phyloP scores from a whole-genome alignment of 2,797 vertebrate genomes.

The Holocentrus rufus region DNA sequence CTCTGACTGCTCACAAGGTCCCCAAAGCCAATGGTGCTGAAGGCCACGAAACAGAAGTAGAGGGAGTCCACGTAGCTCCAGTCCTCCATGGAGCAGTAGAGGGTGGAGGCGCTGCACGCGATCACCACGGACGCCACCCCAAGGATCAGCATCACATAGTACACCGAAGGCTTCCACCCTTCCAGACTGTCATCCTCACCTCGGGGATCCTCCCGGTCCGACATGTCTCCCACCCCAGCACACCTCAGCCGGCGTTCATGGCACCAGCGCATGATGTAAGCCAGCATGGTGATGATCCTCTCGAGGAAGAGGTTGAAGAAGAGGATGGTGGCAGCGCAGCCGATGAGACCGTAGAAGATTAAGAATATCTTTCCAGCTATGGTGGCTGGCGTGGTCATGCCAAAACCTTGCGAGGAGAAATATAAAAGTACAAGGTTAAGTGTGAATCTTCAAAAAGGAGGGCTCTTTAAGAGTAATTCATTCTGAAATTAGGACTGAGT shows the following conservation, averaged over 20 bases:
- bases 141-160: slow-evolving; percentile 85
- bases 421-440: slow-evolving; percentile 7
- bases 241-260: slow-evolving; percentile 80
- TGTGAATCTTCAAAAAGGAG: slow-evolving; percentile 1
- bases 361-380: slow-evolving; percentile 84
- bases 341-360: slow-evolving; percentile 86
- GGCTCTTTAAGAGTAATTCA: not conserved
- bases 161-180: slow-evolving; percentile 86
- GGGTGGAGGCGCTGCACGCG: slow-evolving; percentile 83
- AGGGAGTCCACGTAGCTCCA: slow-evolving; percentile 86
- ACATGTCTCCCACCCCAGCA: slow-evolving; percentile 61
- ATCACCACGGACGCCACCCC: slow-evolving; percentile 82
- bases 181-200: slow-evolving; percentile 82
- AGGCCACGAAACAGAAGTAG: slow-evolving; percentile 87
- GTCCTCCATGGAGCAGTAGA: slow-evolving; percentile 85
- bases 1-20: slow-evolving; percentile 86
- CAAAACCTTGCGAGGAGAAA: slow-evolving; percentile 78
- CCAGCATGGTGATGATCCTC: slow-evolving; percentile 86
- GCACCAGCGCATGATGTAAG: slow-evolving; percentile 86
- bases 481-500: not conserved
- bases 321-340: slow-evolving; percentile 86
- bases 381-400: slow-evolving; percentile 85
- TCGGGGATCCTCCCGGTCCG: slow-evolving; percentile 63
- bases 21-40: slow-evolving; percentile 87
- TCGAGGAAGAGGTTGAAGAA: slow-evolving; percentile 89